Conservation (phyloP, 1,140 invertebrate genomes). For the Zaprionus vittiger region DNA sequence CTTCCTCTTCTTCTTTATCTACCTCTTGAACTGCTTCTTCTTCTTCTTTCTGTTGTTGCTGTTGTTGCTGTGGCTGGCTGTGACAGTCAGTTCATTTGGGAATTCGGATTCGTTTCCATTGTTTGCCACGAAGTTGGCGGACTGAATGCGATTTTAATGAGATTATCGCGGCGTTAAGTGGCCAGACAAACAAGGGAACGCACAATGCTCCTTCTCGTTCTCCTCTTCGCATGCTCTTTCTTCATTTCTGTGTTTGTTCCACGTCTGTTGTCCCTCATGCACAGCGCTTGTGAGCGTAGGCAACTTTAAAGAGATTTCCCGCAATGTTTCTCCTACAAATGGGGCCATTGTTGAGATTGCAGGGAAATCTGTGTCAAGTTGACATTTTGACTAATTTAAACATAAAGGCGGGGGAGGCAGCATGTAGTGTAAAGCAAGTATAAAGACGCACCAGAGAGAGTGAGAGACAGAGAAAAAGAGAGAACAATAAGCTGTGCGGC, state of each 20-base stretch:
- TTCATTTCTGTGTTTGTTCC: neutral
- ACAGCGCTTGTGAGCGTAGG: neutral
- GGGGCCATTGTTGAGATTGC: slow-evolving; percentile 48
- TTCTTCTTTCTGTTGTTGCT: neutral
- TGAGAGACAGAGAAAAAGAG: neutral
- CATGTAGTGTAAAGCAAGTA: slow-evolving; percentile 15
- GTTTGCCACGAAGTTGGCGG: slow-evolving; percentile 25
- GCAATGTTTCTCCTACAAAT: slow-evolving; percentile 43
- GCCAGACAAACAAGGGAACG: slow-evolving; percentile 18
- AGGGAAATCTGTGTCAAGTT: slow-evolving; percentile 79
- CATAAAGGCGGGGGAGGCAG: slow-evolving; percentile 48
- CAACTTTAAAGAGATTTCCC: slow-evolving; percentile 13
- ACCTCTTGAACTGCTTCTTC: neutral
- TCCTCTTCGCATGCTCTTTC: neutral
- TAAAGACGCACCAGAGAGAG: slow-evolving; percentile 2
- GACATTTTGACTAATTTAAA: slow-evolving; percentile 82
- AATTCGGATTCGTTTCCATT: slow-evolving; percentile 25
- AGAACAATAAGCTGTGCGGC: slow-evolving; percentile 19
- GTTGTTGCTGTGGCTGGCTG: neutral
- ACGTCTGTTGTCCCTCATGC: neutral
- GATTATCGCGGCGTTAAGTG: slow-evolving; percentile 35
- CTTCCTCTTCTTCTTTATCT: neutral
- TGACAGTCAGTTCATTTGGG: slow-evolving; percentile 26
- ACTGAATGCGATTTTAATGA: slow-evolving; percentile 38
- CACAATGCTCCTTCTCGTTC: neutral